Conservation (phyloP, 2,113 vertebrate species). For the Nibea albiflora region DNA sequence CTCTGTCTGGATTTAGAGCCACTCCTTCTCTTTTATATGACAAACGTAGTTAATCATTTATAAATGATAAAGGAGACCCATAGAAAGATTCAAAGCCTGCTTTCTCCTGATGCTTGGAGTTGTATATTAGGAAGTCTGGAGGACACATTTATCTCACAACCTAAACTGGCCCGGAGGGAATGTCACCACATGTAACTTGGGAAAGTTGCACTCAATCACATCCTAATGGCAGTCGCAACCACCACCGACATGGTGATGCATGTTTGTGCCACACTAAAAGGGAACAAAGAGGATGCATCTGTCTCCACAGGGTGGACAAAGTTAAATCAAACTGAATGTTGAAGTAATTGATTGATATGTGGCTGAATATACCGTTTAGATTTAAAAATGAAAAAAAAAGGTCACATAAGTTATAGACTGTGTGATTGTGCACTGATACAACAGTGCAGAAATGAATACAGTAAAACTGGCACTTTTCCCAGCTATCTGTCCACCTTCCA, state of each 20-base stretch:
- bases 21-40: constrained; percentile 48
- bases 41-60: constrained; percentile 62
- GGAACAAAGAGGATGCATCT: neutral
- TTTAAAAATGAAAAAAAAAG: too few species aligned
- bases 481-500: too few species aligned
- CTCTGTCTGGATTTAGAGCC: constrained; percentile 41
- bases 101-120: constrained; percentile 19
- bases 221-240: constrained; percentile 13
- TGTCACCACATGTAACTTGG: constrained; percentile 22
- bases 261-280: constrained; percentile 12
- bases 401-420: too few species aligned
- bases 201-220: constrained; percentile 20
- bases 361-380: neutral
- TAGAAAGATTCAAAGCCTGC: constrained; percentile 23
- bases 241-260: neutral
- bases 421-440: too few species aligned
- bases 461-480: too few species aligned
- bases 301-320: neutral
- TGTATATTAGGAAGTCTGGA: constrained; percentile 35
- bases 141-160: constrained; percentile 45
- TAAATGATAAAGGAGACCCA: constrained; percentile 48
- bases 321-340: neutral
- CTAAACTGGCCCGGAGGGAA: constrained; percentile 6
- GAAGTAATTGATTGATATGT: constrained; percentile 3
- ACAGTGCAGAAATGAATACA: too few species aligned